phyloP scores from a whole-genome alignment of 2,888 invertebrate genomes.

The Hemaris fuciformis region DNA sequence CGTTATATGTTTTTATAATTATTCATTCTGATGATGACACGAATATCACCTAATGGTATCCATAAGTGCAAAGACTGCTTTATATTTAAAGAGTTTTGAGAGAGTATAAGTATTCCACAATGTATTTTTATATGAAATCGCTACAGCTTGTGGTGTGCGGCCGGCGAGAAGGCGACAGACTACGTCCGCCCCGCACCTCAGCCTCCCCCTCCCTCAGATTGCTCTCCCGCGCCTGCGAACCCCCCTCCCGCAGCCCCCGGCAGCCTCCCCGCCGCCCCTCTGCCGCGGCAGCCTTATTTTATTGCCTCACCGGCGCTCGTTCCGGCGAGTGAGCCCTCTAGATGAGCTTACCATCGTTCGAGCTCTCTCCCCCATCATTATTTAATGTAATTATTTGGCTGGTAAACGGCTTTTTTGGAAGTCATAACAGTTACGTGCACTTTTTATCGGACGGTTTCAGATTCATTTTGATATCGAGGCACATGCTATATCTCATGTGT shows the following conservation, averaged over 20 bases:
- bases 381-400: constrained; percentile 76
- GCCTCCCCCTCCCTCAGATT: constrained; percentile 24
- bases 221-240: constrained; percentile 23
- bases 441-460: constrained; percentile 50
- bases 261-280: constrained; percentile 24
- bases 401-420: constrained; percentile 64
- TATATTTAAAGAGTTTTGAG: background rate
- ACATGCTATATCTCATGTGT: constrained; percentile 31
- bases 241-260: background rate
- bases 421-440: constrained; percentile 61
- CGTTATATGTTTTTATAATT: too few relatives aligned
- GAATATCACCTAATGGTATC: too few relatives aligned
- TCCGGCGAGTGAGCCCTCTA: constrained; percentile 63
- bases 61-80: too few relatives aligned
- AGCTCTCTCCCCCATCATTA: constrained; percentile 71
- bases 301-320: constrained; percentile 59
- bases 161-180: constrained; percentile 33
- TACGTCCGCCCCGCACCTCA: constrained; percentile 25
- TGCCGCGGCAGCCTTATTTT: constrained; percentile 58
- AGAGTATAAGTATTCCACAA: background rate
- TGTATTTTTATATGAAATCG: constrained; percentile 27
- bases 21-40: too few relatives aligned
- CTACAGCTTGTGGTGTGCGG: constrained; percentile 34
- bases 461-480: constrained; percentile 38
- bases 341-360: constrained; percentile 66